Base-by-base conservation (phyloP, 2,113 vertebrate species). In the Pleuronectes platessa region DNA sequence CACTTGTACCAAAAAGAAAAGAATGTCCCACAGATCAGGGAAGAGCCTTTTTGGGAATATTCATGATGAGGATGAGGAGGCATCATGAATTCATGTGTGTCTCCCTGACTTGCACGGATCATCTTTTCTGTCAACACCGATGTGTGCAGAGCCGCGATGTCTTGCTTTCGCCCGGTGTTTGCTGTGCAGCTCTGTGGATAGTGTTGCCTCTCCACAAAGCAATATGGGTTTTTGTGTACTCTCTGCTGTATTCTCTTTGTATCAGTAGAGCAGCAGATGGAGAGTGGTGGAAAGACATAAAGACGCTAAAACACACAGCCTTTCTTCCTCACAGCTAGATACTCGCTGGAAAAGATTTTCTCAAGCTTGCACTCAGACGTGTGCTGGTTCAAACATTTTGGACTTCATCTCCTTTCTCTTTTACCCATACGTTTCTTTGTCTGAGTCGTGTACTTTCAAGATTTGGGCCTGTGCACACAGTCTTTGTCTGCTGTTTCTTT, bases 1-100 rank as follows among this genome's bases (percentile, higher is more conserved):
- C 27, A 75, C 88, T 91, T 92, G 89, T 90, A 86, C 82, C 83
- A 67, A 76, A 84, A 81, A 89, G 93, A 92, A 86, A 74, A 88
- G 92, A 85, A 88, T 89, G 92, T 88, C 93, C 94, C 90, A 88
- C 94, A 94, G 93, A 91, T 94, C 84, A 88, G 92, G 91, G 90
- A 88, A 94, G 96, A 96, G 96, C 84, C 84, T 78, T 90, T 96
- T 96, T 93, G 90, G 93, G 95, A 96, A 96, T 97, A 97, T 97
- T 97, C 96, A 97, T 96, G 95, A 94, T 93, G 90, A 93, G 88
- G 93, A 94, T 94, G 95, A 95, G 94, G 94, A 93, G 84, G 86
- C 76, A 88, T 94, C 95, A 93, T 94, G 94, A 96, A 94, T 94
- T 91, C 90, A 94, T 95, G 92, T 93, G 92, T 94, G 91, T 93